phyloP scores from a whole-genome alignment of 2,113 vertebrate species.

The Anarhynchus alexandrinus region DNA sequence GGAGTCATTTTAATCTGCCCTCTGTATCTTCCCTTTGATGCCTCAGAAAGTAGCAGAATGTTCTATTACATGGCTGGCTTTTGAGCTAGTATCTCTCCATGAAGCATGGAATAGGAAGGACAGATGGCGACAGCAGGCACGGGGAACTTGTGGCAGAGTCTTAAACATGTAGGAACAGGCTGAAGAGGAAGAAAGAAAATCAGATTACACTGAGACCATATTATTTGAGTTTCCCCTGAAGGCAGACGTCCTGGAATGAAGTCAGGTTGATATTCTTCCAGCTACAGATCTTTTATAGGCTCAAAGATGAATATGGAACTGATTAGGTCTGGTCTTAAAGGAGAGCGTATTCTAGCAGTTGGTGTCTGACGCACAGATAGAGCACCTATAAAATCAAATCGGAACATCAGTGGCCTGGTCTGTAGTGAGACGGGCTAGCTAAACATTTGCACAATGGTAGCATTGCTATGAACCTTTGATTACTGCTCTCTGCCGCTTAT shows the following conservation, averaged over 20 bases:
- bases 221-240: background rate
- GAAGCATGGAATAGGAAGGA: background rate
- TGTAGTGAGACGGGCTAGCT: background rate
- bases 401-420: background rate
- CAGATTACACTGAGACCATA: background rate
- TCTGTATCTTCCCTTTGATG: background rate
- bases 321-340: background rate
- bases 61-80: background rate
- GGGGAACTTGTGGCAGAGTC: background rate
- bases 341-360: background rate
- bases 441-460: background rate
- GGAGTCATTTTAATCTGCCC: background rate
- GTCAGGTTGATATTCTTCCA: background rate
- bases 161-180: background rate
- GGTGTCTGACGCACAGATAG: background rate
- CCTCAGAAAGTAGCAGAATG: background rate
- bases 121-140: constrained; percentile 1
- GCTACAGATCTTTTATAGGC: background rate
- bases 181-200: background rate
- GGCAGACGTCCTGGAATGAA: background rate
- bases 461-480: background rate
- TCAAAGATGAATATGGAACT: background rate
- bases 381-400: background rate
- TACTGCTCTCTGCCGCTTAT: background rate
- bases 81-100: background rate